Base-by-base conservation (phyloP, 2,797 vertebrate species). In the Simalia tracyae region DNA sequence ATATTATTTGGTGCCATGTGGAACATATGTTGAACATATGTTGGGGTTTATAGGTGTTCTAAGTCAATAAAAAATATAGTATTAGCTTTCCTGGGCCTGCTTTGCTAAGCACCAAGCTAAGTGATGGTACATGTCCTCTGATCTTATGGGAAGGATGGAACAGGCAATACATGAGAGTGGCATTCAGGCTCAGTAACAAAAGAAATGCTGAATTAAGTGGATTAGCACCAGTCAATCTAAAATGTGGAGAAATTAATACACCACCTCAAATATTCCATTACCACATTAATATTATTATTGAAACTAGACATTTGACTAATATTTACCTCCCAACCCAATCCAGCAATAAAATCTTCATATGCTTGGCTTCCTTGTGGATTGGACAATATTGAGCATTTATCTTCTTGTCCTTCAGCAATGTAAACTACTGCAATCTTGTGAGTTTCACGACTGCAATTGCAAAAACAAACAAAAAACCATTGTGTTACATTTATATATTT, bases 371-470 rank as follows among this genome's bases (percentile, higher is more conserved):
- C 99, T 90, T 98, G 97, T 0, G 97, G 97, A 64, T 99, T 99
- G 14, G 99, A 98, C 91, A 99, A 96, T 96, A 99, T 99, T 7
- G 99, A 99, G 94, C 98, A 99, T 95, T 99, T 99, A 96, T 99
- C 99, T 97, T 99, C 99, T 96, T 99, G 99, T 46, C 99, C 99
- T 94, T 99, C 99, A 31, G 98, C 98, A 24, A 99, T 99, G 97
- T 99, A 99, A 96, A 99, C 99, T 92, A 99, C 98, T 0, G 99
- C 99, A 14, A 99, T 99, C 97, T 99, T 99, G 97, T 99, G 99
- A 0, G 99, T 99, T 97, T 99, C 99, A 72, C 99, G 98, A 94
- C 99, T 99, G 95, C 24, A 95, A 93, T 0, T 3, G 91, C 12
- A 89, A 81, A 12, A 90, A 92, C 93, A 89, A 93, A 64, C 5